Conservation (phyloP, 2,888 invertebrate species). For the Busseola fusca region DNA sequence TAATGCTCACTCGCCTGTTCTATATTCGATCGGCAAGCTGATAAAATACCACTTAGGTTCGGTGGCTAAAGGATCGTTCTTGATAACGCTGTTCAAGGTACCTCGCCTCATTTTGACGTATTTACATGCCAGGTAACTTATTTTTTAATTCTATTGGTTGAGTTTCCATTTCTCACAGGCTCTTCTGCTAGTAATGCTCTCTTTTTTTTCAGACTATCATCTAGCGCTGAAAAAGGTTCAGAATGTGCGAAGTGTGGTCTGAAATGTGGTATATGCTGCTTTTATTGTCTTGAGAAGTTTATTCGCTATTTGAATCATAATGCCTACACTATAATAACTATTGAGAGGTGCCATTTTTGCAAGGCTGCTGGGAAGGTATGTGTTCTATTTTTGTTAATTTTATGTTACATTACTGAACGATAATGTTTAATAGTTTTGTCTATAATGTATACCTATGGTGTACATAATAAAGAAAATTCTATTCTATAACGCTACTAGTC, state of each 20-base stretch:
- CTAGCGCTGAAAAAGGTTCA: constrained; percentile 92
- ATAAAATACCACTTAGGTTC: constrained; percentile 97
- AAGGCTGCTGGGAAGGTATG: constrained; percentile 95
- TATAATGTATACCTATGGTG: no score
- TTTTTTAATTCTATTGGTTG: neutral
- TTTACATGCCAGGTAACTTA: constrained; percentile 93
- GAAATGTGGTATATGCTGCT: constrained; percentile 96
- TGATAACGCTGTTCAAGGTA: constrained; percentile 97
- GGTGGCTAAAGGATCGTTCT: constrained; percentile 97
- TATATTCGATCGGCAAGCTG: constrained; percentile 92
- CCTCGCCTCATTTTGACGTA: constrained; percentile 96
- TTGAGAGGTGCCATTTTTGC: constrained; percentile 97
- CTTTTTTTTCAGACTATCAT: constrained; percentile 89
- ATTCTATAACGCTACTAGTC: no score
- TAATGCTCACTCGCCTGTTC: constrained; percentile 91
- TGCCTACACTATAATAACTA: constrained; percentile 97
- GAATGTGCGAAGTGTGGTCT: constrained; percentile 93
- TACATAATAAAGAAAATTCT: no score
- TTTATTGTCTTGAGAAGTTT: constrained; percentile 97
- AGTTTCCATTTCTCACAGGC: neutral
- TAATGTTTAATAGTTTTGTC: no score
- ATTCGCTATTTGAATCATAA: constrained; percentile 97
- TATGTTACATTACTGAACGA: no score
- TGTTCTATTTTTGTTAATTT: neutral
- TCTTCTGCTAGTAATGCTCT: neutral